Conservation (phyloP, 2,113 vertebrate species). For the Petroica traversi region DNA sequence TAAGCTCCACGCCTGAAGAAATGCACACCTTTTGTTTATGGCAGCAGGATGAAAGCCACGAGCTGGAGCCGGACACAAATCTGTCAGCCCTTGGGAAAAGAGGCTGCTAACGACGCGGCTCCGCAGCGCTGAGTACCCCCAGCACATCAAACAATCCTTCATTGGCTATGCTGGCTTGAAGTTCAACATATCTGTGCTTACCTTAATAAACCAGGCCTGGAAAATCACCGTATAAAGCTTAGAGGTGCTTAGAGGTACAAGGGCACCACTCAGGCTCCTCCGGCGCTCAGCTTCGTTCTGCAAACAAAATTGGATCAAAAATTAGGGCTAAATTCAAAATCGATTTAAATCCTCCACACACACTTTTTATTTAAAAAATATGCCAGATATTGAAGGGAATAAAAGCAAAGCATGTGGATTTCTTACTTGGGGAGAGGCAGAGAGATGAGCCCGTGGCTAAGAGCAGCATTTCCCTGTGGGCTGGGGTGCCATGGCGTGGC, state of each 20-base stretch:
- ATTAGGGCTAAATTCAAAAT: neutral
- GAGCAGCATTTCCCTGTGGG: neutral
- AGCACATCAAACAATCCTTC: slow-evolving; percentile 53
- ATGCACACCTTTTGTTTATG: slow-evolving; percentile 47
- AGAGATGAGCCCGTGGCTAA: neutral
- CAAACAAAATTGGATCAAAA: neutral
- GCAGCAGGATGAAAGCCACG: slow-evolving; percentile 9
- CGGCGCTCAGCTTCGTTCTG: neutral
- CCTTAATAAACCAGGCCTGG: slow-evolving; percentile 15
- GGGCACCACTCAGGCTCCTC: neutral
- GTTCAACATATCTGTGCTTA: neutral
- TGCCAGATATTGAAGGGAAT: neutral
- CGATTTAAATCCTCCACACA: neutral
- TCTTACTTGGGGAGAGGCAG: neutral
- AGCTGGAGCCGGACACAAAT: neutral
- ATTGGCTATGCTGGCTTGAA: slow-evolving; percentile 62
- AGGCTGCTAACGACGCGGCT: neutral
- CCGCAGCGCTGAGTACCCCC: neutral
- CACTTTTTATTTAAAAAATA: neutral
- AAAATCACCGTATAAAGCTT: neutral
- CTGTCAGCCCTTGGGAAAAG: slow-evolving; percentile 37
- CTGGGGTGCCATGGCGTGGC: accelerated
- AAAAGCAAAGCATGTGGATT: neutral
- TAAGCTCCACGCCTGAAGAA: slow-evolving; percentile 5
- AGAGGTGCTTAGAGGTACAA: neutral